These are phyloP conservation scores for Nestor notabilis DNA, from an alignment of 2,113 vertebrate genomes.

Conservation along the genomic window DNA sequence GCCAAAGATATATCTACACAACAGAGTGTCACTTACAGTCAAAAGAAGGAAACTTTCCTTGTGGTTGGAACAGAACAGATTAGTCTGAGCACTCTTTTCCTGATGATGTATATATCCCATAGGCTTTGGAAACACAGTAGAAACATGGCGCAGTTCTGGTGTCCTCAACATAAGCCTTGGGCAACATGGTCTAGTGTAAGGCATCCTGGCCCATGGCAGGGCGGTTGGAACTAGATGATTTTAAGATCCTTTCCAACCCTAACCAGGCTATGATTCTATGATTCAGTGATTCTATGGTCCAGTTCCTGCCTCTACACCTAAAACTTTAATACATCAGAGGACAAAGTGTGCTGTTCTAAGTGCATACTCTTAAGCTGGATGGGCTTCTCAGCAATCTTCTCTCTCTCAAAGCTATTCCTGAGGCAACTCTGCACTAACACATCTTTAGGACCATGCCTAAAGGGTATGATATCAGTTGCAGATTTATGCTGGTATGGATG, in stretches of 20 bases:
- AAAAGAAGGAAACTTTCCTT: neutral
- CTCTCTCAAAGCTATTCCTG: neutral
- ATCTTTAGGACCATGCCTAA: neutral
- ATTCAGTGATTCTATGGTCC: neutral
- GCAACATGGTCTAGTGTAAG: neutral
- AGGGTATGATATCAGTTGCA: neutral
- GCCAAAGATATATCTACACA: neutral
- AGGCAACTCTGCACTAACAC: neutral
- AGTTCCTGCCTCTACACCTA: neutral
- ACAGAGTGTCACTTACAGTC: neutral
- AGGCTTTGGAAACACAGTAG: neutral
- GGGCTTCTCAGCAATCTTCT: neutral
- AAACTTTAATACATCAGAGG: neutral
- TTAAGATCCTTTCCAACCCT: neutral
- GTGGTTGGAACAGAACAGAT: neutral
- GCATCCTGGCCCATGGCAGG: neutral
- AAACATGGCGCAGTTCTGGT: neutral
- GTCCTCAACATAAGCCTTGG: neutral
- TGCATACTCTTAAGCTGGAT: accelerated
- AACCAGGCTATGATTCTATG: neutral
- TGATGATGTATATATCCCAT: neutral
- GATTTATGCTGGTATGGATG: neutral
- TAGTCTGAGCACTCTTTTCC: neutral
- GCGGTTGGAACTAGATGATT: neutral
- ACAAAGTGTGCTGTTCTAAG: neutral